phyloP scores from a whole-genome alignment of 2,888 invertebrate genomes.

The Itoplectis maculator region DNA sequence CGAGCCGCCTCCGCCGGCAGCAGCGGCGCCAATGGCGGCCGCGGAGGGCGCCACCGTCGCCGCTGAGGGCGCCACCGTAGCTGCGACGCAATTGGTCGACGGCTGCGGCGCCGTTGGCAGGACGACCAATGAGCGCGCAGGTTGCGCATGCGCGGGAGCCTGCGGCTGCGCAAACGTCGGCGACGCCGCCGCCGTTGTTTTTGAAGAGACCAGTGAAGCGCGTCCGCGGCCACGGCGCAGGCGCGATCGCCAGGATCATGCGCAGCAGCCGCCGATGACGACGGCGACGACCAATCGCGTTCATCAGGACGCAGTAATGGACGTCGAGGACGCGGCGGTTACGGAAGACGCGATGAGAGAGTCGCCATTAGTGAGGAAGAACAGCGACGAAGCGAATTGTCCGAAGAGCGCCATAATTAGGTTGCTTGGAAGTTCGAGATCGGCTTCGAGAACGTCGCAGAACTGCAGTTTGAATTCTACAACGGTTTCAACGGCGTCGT shows the following conservation, averaged over 20 bases:
- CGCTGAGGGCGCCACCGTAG: background rate
- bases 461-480: constrained; percentile 67
- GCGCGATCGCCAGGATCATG: constrained; percentile 30
- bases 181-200: background rate
- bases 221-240: constrained; percentile 20
- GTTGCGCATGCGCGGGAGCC: constrained; percentile 80
- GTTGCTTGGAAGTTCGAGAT: constrained; percentile 70
- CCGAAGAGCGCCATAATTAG: constrained; percentile 72
- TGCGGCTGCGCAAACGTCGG: constrained; percentile 76
- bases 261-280: too few species aligned
- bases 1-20: constrained; percentile 29
- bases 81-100: background rate
- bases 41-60: constrained; percentile 34
- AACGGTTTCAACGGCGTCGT: constrained; percentile 70
- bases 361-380: background rate
- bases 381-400: constrained; percentile 44
- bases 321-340: constrained; percentile 2
- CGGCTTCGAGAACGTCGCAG: constrained; percentile 59
- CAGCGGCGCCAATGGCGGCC: constrained; percentile 30
- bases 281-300: constrained; percentile 7
- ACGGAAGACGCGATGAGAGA: background rate
- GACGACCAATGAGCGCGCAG: background rate
- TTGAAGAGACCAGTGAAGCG: background rate
- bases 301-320: constrained; percentile 36
- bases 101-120: background rate